Percentiles rank a stretch among this genome's conserved stretches.
Evolutionary conservation across 2,797 vertebrate genomes (phyloP).

Genomic region (Hippopotamyrus pictus): DNA sequence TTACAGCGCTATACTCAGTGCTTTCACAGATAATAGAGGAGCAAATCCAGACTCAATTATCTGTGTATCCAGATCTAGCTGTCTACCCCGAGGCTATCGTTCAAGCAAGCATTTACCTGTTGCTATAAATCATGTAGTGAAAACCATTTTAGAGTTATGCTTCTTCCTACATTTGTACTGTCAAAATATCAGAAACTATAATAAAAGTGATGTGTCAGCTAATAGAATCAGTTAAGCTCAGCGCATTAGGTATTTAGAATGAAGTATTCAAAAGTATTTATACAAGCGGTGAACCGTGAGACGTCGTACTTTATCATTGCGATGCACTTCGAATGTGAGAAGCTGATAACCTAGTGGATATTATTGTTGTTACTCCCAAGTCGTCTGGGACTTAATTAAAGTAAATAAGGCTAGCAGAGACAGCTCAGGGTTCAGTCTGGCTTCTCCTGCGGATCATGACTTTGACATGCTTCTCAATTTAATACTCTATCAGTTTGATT

Average conservation of each 20-base stretch:
- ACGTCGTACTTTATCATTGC: not conserved
- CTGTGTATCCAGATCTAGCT: slow-evolving; percentile 27
- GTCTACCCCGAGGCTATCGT: slow-evolving; percentile 22
- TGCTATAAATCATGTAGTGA: not conserved
- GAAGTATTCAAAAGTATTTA: not conserved
- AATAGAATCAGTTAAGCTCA: not conserved
- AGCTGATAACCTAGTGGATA: not conserved
- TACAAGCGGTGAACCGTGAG: not conserved
- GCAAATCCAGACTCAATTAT: slow-evolving; percentile 23
- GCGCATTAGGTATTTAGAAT: not conserved
- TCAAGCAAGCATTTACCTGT: slow-evolving; percentile 32
- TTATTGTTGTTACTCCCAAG: not conserved
- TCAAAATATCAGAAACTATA: not conserved
- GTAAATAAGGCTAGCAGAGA: not conserved
- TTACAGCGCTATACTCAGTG: slow-evolving; percentile 21
- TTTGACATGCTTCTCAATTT: not conserved
- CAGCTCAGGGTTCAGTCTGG: not conserved
- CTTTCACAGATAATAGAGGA: slow-evolving; percentile 35
- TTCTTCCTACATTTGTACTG: not conserved
- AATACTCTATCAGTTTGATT: not conserved
- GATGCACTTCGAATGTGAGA: not conserved
- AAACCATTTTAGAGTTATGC: not conserved
- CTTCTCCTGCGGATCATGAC: not conserved
- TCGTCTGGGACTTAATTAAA: not conserved
- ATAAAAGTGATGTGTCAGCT: not conserved